Evolutionary conservation across 2,797 vertebrate genomes (phyloP), one percentile per base, ranked within the genome.

Genomic region (Macroramphosus scolopax): DNA sequence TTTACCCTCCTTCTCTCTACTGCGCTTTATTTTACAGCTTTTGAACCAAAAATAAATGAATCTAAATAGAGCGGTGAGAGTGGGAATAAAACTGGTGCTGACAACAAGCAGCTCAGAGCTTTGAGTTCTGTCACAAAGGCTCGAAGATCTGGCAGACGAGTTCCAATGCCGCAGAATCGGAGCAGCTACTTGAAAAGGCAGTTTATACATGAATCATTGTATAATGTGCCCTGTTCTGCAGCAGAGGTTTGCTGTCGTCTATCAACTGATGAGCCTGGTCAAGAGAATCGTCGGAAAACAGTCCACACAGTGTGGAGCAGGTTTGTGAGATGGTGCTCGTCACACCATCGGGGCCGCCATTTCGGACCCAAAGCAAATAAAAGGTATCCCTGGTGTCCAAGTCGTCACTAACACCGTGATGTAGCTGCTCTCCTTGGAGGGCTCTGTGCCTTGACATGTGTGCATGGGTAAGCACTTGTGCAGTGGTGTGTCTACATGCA

Each of bases 1-100:
- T 72, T 74, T 75, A 83, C 77, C 76, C 76, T 77, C 72, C 75
- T 66, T 72, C 65, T 79, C 66, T 57, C 43, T 51, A 32, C 53
- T 47, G 33, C 75, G 59, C 80, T 77, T 79, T 60, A 65, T 80
- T 87, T 83, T 83, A 71, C 77, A 76, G 75, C 82, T 85, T 89
- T 84, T 83, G 83, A 88, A 88, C 83, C 88, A 87, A 87, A 92
- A 91, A 90, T 90, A 90, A 88, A 89, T 76, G 45, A 68, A 84
- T 90, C 82, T 91, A 89, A 89, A 89, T 88, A 71, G 89, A 92
- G 85, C 84, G 78, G 59, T 61, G 82, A 87, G 77, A 82, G 81
- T 86, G 90, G 88, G 87, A 90, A 90, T 89, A 84, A 74, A 84
- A 82, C 59, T 51, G 39, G 71, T 17, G 68, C 56, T 45, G 77